Evolutionary conservation across 2,797 vertebrate genomes (phyloP), one percentile per base, ranked within the genome.

Genomic region (Sebastolobus altivelis): DNA sequence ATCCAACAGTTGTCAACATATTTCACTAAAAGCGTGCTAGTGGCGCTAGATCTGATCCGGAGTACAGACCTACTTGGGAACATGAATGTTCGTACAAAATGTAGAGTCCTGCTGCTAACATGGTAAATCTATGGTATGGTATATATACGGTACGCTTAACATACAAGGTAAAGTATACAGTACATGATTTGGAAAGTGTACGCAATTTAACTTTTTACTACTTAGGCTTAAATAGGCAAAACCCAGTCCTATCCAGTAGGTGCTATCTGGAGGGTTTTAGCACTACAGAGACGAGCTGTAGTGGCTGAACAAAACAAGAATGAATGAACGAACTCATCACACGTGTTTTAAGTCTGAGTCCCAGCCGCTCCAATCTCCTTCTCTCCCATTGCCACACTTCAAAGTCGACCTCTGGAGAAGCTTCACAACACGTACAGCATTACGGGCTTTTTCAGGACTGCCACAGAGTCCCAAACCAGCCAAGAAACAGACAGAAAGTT

Each of bases 401-500:
- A 93, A 92, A 90, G 88, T 71, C 49, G 18, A 1, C 82, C 90
- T 89, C 89, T 38, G 67, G 88, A 93, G 72, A 80, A 22, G 68
- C 79, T 87, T 90, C 82, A 92, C 89, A 91, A 89, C 40, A 49
- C 65, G 76, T 73, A 79, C 83, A 80, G 77, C 75, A 84, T 87
- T 81, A 82, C 76, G 81, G 79, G 67, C 89, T 89, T 89, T 83
- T 83, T 77, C 70, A 86, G 80, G 75, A 65, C 86, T 75, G 87
- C 84, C 85, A 80, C 88, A 66, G 81, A 88, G 81, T 88, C 83
- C 80, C 89, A 77, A 79, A 78, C 77, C 81, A 90, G 77, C 89
- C 82, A 83, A 86, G 84, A 86, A 93, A 85, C 72, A 81, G 75
- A 92, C 83, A 79, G 75, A 88, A 90, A 87, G 79, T 92, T 91